Percentiles rank a stretch among this genome's conserved stretches.
Evolutionary conservation across 2,113 vertebrate species (phyloP).

Genomic region (Stegostoma tigrinum): DNA sequence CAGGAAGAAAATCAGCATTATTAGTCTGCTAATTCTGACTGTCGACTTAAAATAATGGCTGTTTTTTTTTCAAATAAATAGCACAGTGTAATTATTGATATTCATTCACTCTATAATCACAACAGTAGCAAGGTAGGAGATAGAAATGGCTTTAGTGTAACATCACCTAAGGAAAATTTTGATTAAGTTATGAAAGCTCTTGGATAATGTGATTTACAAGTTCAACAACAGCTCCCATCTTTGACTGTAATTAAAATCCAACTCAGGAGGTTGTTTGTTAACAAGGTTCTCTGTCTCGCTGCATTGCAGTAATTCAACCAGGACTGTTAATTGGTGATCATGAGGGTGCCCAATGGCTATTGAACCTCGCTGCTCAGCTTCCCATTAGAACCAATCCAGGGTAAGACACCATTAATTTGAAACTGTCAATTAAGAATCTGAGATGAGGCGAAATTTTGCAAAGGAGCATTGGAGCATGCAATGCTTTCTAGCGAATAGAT

Average conservation of each 20-base stretch:
- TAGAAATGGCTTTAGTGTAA: not conserved
- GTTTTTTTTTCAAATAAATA: not conserved
- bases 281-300: slow-evolving; percentile 62
- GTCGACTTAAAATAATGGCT: not conserved
- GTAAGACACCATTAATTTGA: not conserved
- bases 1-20: slow-evolving; percentile 23
- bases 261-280: slow-evolving; percentile 61
- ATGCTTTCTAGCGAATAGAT: not conserved
- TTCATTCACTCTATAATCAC: slow-evolving; percentile 13
- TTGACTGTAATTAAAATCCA: slow-evolving; percentile 55
- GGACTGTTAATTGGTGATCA: not conserved
- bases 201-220: slow-evolving; percentile 71
- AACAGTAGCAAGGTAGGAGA: not conserved
- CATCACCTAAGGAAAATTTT: slow-evolving; percentile 55
- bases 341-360: not conserved
- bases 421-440: not conserved
- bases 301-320: not conserved
- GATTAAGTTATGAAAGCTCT: slow-evolving; percentile 55
- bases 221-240: slow-evolving; percentile 61
- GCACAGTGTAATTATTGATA: not conserved
- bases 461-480: not conserved
- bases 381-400: not conserved
- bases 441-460: not conserved
- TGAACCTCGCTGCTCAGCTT: not conserved
- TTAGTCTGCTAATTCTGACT: slow-evolving; percentile 26